Conservation (phyloP, 2,113 vertebrate genomes). For the Bufo bufo region DNA sequence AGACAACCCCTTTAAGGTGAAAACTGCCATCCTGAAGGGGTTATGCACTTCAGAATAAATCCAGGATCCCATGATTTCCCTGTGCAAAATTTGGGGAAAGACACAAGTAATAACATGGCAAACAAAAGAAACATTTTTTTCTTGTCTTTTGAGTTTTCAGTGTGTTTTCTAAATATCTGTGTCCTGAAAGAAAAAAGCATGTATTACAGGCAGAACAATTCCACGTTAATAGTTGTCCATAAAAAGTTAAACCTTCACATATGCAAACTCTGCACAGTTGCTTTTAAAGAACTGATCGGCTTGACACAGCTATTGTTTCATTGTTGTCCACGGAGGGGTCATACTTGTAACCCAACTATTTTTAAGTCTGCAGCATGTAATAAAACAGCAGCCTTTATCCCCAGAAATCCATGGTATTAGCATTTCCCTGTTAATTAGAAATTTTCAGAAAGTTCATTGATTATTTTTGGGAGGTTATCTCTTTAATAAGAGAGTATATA, state of each 20-base stretch:
- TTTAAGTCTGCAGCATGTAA: background rate
- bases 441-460: slow-evolving; percentile 50
- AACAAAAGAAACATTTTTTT: background rate
- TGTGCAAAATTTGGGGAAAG: too few relatives aligned
- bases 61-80: too few relatives aligned
- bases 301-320: slow-evolving; percentile 18
- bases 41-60: too few relatives aligned
- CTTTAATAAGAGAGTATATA: slow-evolving; percentile 54
- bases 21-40: too few relatives aligned
- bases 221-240: background rate
- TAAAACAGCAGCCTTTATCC: slow-evolving; percentile 32
- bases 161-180: background rate
- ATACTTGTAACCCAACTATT: slow-evolving; percentile 6
- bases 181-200: background rate
- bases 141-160: background rate
- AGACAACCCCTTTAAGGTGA: too few relatives aligned
- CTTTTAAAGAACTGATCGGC: slow-evolving; percentile 12
- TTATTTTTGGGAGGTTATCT: slow-evolving; percentile 52
- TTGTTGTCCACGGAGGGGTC: slow-evolving; percentile 15
- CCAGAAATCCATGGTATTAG: slow-evolving; percentile 41
- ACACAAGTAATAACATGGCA: background rate
- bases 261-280: background rate
- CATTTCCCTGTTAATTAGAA: slow-evolving; percentile 53
- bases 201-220: background rate
- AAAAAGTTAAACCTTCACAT: slow-evolving; percentile 32